These are phyloP conservation scores for Xiphydria camelus DNA, from an alignment of 2,888 invertebrate genomes.

Conservation along the genomic window DNA sequence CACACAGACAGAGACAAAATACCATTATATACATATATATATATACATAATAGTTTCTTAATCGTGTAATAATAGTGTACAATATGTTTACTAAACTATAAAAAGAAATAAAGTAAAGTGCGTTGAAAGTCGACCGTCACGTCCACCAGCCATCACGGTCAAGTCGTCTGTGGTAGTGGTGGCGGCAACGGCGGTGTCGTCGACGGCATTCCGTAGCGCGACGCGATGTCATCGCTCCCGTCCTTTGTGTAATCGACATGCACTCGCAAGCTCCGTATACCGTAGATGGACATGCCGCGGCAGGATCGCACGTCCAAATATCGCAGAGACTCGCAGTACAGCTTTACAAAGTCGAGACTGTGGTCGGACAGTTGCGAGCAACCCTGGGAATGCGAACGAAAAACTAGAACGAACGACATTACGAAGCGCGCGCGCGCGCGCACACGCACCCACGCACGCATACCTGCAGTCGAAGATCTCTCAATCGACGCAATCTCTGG, in stretches of 20 bases:
- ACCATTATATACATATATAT: no score
- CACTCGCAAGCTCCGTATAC: conserved; percentile 27
- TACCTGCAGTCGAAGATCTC: conserved; percentile 65
- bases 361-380: conserved; percentile 67
- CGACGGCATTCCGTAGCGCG: conserved; percentile 18
- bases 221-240: conserved; percentile 17
- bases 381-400: conserved; percentile 58
- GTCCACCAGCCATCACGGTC: no score
- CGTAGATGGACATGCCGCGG: conserved; percentile 59
- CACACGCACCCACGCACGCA: no score
- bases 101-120: conserved; percentile 10
- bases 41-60: conserved; percentile 16
- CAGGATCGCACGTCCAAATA: conserved; percentile 65
- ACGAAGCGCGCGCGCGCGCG: not conserved
- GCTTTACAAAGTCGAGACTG: conserved; percentile 60
- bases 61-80: conserved; percentile 13
- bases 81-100: conserved; percentile 15
- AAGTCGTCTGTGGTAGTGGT: no score
- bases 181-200: conserved; percentile 30
- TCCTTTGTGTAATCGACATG: conserved; percentile 34
- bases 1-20: no score
- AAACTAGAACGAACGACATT: not conserved
- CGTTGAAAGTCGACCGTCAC: not conserved
- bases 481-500: conserved; percentile 60
- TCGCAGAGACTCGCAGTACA: conserved; percentile 61